phyloP scores from a whole-genome alignment of 23 tunicate species.

The Ascidia mentula region DNA sequence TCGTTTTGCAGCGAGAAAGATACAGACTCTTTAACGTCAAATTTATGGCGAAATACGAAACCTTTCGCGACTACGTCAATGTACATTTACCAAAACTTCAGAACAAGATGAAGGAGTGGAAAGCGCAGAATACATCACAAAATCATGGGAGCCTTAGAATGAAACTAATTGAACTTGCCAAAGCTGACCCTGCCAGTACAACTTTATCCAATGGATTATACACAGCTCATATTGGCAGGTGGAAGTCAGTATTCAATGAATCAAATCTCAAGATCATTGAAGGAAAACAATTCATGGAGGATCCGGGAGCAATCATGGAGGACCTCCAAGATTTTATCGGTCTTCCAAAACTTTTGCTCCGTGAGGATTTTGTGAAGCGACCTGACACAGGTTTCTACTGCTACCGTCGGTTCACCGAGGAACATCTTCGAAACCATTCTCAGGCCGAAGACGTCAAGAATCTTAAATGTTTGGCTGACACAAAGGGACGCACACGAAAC shows the following conservation, averaged over 20 bases:
- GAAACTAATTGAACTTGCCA: not conserved
- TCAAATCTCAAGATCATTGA: constrained; percentile 30
- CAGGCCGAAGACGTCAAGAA: not conserved
- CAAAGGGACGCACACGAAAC: constrained; percentile 47
- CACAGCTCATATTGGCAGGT: constrained; percentile 13
- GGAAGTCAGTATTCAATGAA: constrained; percentile 18
- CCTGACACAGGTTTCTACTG: constrained; percentile 39
- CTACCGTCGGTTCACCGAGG: constrained; percentile 22
- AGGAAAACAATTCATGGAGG: constrained; percentile 21
- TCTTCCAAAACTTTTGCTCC: constrained; percentile 34
- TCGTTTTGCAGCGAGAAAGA: not conserved
- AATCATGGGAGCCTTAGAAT: not conserved
- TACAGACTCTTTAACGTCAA: not conserved
- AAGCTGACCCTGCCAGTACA: not conserved
- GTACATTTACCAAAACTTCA: constrained; percentile 20
- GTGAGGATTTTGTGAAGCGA: constrained; percentile 45
- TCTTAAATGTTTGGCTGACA: constrained; percentile 13
- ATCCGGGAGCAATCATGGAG: constrained; percentile 44
- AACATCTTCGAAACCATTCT: not conserved
- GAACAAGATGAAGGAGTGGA: not conserved
- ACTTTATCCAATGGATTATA: constrained; percentile 17
- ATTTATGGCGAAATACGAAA: not conserved
- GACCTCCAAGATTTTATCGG: constrained; percentile 38
- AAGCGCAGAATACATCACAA: not conserved
- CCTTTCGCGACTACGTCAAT: constrained; percentile 8